Evolutionary conservation across 2,888 invertebrate species (phyloP), one percentile per base, ranked within the genome.

Genomic region (Hirtodrosophila alboralis): DNA sequence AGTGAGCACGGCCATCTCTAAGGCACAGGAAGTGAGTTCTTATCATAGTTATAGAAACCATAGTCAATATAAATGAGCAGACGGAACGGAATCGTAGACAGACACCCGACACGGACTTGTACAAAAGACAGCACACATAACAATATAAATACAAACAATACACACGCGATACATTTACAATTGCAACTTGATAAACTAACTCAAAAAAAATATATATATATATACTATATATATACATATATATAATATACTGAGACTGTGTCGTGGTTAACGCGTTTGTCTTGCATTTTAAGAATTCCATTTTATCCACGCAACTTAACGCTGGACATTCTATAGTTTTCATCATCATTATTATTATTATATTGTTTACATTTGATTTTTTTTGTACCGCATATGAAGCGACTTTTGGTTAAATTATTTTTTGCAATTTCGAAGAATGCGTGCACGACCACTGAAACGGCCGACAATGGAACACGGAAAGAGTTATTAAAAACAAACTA

Each of bases 1-100:
- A 90, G 91, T 91, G 89, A 88, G 87, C 51, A 86, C 88, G 63
- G 90, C 90, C 51, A 89, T 90, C 70, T 87, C 90, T 58, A 90
- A 90, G 84, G 90, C 91, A 79, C 91, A 90, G 89, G 90, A 90
- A 89, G 90, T 90, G 90, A 84, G 88, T 88, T 87, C 89, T 87
- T 88, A 88, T 86, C 80, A 88, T 88, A 88, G 89, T 88, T 88
- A 85, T 88, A 88, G 88, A 88, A 89, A 88, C 75, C 86, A 87
- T 88, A 89, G 89, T 86, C 89, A 88, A 88, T 89, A 88, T 86
- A 87, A 87, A 80, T 86, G 75, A 88, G 74, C 65, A 66, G 63
- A 68, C 72, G 34, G 37, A 51, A 65, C 44, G 47, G 41, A 47
- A 51, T 43, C 44, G 18, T 28, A 37, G 7, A n/a, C n/a, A 41